Conservation (phyloP, 2,113 vertebrate species). For the Archilochus colubris region DNA sequence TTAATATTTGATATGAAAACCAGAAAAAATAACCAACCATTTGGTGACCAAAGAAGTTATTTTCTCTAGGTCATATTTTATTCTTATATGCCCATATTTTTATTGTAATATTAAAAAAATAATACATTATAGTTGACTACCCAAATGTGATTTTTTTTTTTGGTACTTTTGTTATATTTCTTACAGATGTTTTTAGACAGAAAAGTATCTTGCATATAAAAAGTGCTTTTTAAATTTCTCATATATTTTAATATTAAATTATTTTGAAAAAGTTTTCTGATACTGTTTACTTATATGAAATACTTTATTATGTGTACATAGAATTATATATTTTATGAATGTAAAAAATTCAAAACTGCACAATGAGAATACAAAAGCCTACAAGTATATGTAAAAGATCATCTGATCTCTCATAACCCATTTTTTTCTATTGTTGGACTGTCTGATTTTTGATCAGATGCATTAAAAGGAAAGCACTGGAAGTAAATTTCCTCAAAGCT, state of each 20-base stretch:
- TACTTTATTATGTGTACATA: not conserved
- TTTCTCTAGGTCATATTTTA: not conserved
- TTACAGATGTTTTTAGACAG: not conserved
- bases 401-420: not conserved
- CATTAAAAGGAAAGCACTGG: not conserved
- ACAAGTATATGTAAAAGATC: not conserved
- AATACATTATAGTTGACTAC: not conserved
- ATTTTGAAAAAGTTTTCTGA: not conserved
- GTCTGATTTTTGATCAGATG: not conserved
- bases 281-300: not conserved
- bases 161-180: not conserved
- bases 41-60: not conserved
- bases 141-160: not conserved
- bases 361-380: not conserved
- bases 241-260: not conserved
- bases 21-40: not conserved
- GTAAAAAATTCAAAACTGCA: not conserved
- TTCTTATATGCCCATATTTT: not conserved
- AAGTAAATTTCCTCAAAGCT: not conserved
- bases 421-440: not conserved
- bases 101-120: not conserved
- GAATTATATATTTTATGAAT: not conserved
- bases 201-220: not conserved
- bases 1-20: not conserved
- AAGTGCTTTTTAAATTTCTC: rapidly evolving